A percentile compares a stretch with the other conserved stretches of the same genome.
phyloP scores from a whole-genome alignment of 2,888 invertebrate genomes.

The Pedicia rivosa region DNA sequence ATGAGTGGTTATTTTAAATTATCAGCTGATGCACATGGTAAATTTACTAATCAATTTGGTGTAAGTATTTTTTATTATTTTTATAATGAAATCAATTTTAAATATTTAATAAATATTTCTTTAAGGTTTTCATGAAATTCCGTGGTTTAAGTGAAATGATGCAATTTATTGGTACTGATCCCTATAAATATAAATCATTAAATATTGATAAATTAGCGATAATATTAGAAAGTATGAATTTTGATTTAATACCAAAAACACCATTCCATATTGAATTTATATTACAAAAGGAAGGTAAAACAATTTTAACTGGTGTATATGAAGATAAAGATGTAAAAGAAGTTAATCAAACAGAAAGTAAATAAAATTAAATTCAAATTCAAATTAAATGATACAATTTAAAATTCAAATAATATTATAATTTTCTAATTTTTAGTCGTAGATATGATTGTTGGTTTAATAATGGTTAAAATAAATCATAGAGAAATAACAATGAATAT shows the following conservation, averaged over 20 bases:
- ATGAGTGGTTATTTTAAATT: slow-evolving; percentile 40
- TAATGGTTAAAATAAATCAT: slow-evolving; percentile 41
- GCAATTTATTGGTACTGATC: slow-evolving; percentile 25
- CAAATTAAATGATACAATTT: too few species aligned
- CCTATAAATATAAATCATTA: slow-evolving; percentile 21
- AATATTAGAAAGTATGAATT: slow-evolving; percentile 31
- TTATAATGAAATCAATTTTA: background rate
- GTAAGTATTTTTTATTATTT: slow-evolving; percentile 18
- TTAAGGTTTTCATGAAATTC: slow-evolving; percentile 43
- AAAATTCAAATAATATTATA: slow-evolving; percentile 36
- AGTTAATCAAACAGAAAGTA: too few species aligned
- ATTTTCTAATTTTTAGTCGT: too few species aligned
- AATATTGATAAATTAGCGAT: slow-evolving; percentile 33
- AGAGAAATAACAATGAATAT: slow-evolving; percentile 40
- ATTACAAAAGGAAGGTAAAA: slow-evolving; percentile 46
- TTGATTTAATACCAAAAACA: slow-evolving; percentile 28
- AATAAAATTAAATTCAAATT: too few species aligned
- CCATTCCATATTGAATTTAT: slow-evolving; percentile 51
- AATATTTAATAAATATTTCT: slow-evolving; percentile 7
- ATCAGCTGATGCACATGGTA: slow-evolving; percentile 38
- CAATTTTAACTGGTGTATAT: slow-evolving; percentile 46
- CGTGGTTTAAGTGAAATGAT: slow-evolving; percentile 31
- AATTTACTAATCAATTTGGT: slow-evolving; percentile 41
- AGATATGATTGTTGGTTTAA: too few species aligned
- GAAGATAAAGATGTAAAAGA: slow-evolving; percentile 50